Evolutionary conservation across 1,140 invertebrate genomes (phyloP), one percentile per base, ranked within the genome.

Genomic region (Drosophila cardini): DNA sequence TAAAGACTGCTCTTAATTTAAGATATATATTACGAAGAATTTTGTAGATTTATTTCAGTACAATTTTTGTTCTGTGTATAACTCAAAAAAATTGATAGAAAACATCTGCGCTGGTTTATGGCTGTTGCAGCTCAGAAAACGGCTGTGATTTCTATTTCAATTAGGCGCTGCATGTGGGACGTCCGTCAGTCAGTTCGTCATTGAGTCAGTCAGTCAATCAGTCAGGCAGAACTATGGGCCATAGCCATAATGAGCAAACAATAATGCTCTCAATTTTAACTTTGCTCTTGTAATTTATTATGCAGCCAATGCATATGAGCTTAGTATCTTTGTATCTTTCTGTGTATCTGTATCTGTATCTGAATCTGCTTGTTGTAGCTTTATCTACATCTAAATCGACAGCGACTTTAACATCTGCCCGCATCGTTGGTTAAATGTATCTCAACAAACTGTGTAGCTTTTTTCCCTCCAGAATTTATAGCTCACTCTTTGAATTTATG

Each of bases 131-230:
- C 53, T 38, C 36, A 38, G 10, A 10, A 42, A 78, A 30, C 40
- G 55, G 8, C 75, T 61, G 74, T 72, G 75, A 86, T 85, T 86
- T 83, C 79, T 83, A 82, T 73, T 86, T 83, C 79, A 86, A 86
- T 86, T 86, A 82, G 76, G 40, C 60, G 52, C 69, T 63, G 67
- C 67, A 76, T 78, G 82, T 82, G 78, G 83, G 63, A 82, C 55
- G 48, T 5, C 64, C 46, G 55, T 55, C 63, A 15, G 26, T 34
- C n/a, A 13, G 57, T 46, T 45, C 32, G 6, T 36, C 13, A 13
- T 34, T 65, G 34, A 42, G 13, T 62, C n/a, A n/a, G 21, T 36
- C 67, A 45, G 13, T 61, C 7, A 13, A 8, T 45, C 63, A 18
- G 32, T 60, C 63, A 76, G 67, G 42, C 57, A 69, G 64, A 68